Evolutionary conservation across 2,797 vertebrate genomes (phyloP), one percentile per base, ranked within the genome.

Genomic region (Pseudochirops cupreus): DNA sequence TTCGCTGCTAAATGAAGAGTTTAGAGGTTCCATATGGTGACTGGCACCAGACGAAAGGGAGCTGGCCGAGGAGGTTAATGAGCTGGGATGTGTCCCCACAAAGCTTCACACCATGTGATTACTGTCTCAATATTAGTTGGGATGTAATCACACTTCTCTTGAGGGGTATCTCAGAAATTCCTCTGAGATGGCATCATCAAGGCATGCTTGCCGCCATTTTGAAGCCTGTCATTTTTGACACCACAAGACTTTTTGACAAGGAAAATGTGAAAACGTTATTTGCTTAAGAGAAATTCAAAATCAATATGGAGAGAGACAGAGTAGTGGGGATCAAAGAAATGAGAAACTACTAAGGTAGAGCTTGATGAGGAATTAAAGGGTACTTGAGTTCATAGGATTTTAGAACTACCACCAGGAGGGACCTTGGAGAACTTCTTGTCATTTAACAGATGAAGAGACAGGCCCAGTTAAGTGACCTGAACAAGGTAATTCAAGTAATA

Each of bases 1-100:
- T 96, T 93, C 82, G 54, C 53, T 91, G 74, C 55, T 97, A 98
- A 98, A 97, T 96, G 97, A 98, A 98, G 95, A 95, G 98, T 99
- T 99, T 99, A 99, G 98, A 99, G 98, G 97, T 99, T 99, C 99
- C 99, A 99, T 99, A 99, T 99, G 99, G 98, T 93, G 96, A 97
- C 98, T 98, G 99, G 99, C 98, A 99, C 98, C 98, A 98, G 99
- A 98, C 98, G 97, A 98, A 98, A 98, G 98, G 98, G 98, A 98
- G 98, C 97, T 98, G 97, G 96, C 91, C 96, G 11, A 94, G 98
- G 98, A 98, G 98, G 98, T 99, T 98, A 99, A 98, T 98, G 98
- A 98, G 98, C 98, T 97, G 98, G 98, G 98, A 99, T 98, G 98
- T 96, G 98, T 98, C 97, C 98, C 98, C 98, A 97, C 97, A 98